A percentile compares a stretch with the other conserved stretches of the same genome.
Evolutionary conservation across 92 coral and sea anemone genomes (phyloP).

Genomic region (Isaurus tuberculatus): DNA sequence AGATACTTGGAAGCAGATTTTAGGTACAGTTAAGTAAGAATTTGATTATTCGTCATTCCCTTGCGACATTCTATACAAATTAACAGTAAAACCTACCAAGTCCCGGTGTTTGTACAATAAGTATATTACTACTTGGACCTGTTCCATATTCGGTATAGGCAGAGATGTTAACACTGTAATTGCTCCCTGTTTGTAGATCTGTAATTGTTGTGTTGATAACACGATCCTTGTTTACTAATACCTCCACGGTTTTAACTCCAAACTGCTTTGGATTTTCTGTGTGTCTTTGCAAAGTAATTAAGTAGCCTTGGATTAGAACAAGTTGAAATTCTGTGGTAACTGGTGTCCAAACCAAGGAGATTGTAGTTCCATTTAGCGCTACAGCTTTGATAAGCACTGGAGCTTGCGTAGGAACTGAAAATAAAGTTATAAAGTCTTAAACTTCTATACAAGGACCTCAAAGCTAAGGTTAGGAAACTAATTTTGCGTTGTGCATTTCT

Average conservation of each 20-base stretch:
- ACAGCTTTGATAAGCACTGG: conserved; percentile 39
- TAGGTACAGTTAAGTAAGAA: too few relatives aligned
- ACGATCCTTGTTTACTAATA: background rate
- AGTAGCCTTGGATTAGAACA: conserved; percentile 51
- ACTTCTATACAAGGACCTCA: background rate
- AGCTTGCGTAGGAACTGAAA: conserved; percentile 49
- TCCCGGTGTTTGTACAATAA: conserved; percentile 47
- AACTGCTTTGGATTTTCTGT: background rate
- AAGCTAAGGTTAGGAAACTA: too few relatives aligned
- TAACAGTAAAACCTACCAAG: background rate
- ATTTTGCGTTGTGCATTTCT: too few relatives aligned
- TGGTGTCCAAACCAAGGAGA: conserved; percentile 57
- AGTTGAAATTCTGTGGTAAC: conserved; percentile 51
- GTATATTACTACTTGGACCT: conserved; percentile 54
- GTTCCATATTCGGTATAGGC: conserved; percentile 56
- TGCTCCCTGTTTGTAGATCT: conserved; percentile 54
- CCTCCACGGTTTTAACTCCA: background rate
- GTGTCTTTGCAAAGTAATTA: conserved; percentile 5
- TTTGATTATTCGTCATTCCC: too few relatives aligned
- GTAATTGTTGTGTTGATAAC: background rate
- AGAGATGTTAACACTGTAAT: conserved; percentile 51
- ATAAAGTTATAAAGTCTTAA: background rate
- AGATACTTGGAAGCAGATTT: too few relatives aligned
- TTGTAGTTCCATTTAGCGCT: conserved; percentile 44
- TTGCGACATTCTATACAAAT: background rate